phyloP scores from a whole-genome alignment of 2,888 invertebrate species.

The Unio pictorum region DNA sequence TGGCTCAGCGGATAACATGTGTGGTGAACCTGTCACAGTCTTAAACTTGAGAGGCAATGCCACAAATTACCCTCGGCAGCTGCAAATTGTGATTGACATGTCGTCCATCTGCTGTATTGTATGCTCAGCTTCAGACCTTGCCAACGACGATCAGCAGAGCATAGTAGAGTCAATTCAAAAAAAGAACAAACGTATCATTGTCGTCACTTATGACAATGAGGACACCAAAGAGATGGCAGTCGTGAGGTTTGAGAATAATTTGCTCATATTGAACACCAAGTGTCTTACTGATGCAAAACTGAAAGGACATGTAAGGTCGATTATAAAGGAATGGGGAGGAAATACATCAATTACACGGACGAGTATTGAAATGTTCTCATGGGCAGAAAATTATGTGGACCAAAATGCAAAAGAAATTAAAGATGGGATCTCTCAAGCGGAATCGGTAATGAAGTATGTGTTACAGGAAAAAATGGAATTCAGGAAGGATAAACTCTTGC shows the following conservation, averaged over 20 bases:
- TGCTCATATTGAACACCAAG: too few relatives aligned
- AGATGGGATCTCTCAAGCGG: background rate
- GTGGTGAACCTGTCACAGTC: background rate
- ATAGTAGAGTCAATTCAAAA: too few relatives aligned
- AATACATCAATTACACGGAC: background rate
- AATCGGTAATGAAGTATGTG: too few relatives aligned
- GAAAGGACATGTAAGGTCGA: background rate
- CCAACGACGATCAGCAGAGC: too few relatives aligned
- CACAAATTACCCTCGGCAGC: background rate
- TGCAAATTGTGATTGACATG: background rate
- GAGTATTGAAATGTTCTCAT: background rate
- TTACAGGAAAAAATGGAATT: background rate
- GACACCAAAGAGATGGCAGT: too few relatives aligned
- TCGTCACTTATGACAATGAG: too few relatives aligned
- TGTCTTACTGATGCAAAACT: too few relatives aligned
- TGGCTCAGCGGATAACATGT: background rate
- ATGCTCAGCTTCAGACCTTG: background rate
- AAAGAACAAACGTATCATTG: too few relatives aligned
- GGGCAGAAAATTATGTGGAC: background rate
- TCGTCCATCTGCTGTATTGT: conserved; percentile 3
- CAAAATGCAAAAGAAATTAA: background rate
- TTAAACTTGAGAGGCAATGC: conserved; percentile 12
- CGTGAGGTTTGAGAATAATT: too few relatives aligned
- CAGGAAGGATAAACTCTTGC: conserved; percentile 2
- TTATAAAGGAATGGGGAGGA: background rate